Conservation (phyloP, 2,113 vertebrate species). For the Odocoileus virginianus region DNA sequence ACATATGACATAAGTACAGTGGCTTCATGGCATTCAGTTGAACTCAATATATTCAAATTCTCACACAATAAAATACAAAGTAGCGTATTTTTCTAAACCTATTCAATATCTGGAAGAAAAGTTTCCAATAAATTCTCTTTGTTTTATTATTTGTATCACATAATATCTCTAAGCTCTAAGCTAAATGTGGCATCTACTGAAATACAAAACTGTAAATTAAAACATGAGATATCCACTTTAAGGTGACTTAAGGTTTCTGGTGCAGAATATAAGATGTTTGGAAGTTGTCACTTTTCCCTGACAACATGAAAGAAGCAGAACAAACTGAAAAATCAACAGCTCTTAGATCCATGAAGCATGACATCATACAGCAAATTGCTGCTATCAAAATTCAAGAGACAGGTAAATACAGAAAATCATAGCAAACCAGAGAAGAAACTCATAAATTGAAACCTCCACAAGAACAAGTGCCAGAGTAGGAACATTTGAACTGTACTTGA, state of each 20-base stretch:
- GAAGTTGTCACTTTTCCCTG: not conserved
- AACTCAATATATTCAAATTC: not conserved
- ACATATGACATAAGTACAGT: not conserved
- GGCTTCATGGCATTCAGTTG: not conserved
- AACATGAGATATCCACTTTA: not conserved
- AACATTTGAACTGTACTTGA: not conserved
- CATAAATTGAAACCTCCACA: not conserved
- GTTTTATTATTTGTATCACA: not conserved
- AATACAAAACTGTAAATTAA: not conserved
- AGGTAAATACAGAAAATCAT: not conserved
- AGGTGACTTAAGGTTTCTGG: not conserved
- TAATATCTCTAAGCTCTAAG: not conserved
- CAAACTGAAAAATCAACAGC: not conserved
- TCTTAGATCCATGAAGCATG: not conserved
- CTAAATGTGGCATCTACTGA: not conserved
- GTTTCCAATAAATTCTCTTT: not conserved
- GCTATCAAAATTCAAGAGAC: not conserved
- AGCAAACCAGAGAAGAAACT: not conserved
- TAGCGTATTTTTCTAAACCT: accelerated
- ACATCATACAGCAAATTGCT: not conserved
- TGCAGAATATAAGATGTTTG: not conserved
- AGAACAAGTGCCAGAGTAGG: not conserved
- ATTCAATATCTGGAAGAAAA: not conserved
- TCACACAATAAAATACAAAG: not conserved
- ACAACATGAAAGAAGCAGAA: not conserved